Evolutionary conservation across 2,797 vertebrate species (phyloP).

Genomic region (Cossypha dichroa): DNA sequence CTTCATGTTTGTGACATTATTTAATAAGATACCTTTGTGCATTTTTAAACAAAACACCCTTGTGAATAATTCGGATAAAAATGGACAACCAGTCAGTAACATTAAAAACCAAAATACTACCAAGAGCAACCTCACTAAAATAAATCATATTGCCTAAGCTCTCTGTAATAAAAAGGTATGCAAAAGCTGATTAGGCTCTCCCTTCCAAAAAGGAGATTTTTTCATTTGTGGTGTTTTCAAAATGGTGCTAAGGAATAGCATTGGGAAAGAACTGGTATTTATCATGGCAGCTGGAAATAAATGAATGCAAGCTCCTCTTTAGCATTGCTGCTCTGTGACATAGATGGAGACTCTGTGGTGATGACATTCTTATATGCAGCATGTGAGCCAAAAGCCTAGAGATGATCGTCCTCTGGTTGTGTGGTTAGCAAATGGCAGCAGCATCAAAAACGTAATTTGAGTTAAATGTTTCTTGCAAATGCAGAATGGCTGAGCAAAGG

Average conservation of each 20-base stretch:
- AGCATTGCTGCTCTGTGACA: background rate
- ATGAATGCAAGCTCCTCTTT: slow-evolving; percentile 22
- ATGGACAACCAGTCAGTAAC: slow-evolving; percentile 60
- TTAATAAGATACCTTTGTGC: slow-evolving; percentile 90
- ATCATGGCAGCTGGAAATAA: slow-evolving; percentile 44
- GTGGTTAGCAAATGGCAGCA: background rate
- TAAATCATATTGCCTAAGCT: slow-evolving; percentile 55
- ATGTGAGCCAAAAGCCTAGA: background rate
- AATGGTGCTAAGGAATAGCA: background rate
- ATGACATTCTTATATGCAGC: background rate
- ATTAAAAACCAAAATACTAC: slow-evolving; percentile 45
- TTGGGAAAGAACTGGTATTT: slow-evolving; percentile 8
- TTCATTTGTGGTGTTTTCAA: slow-evolving; percentile 31
- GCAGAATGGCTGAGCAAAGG: background rate
- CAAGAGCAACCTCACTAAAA: slow-evolving; percentile 56
- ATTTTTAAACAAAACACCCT: slow-evolving; percentile 80
- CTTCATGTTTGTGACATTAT: slow-evolving; percentile 88
- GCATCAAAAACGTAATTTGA: background rate
- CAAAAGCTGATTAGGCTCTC: slow-evolving; percentile 25
- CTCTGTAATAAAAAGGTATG: slow-evolving; percentile 54
- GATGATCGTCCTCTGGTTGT: background rate
- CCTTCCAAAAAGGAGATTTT: slow-evolving; percentile 39
- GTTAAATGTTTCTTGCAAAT: background rate
- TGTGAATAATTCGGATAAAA: slow-evolving; percentile 71
- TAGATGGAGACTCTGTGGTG: background rate